Percentiles rank a stretch among this genome's conserved stretches.
Conservation (phyloP, 2,888 invertebrate species). For the Neoaliturus tenellus region DNA sequence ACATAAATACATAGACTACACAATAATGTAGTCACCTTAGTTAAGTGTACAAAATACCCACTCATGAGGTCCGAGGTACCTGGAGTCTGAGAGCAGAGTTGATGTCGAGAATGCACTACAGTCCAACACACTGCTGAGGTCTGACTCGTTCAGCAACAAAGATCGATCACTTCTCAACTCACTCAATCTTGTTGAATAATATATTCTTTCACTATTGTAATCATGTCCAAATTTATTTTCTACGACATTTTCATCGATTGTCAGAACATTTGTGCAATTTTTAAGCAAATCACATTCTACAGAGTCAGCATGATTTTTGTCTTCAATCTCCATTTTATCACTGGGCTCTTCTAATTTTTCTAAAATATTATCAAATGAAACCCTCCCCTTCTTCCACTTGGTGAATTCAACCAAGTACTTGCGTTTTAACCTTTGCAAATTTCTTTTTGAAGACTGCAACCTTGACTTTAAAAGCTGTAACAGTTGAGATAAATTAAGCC, state of each 20-base stretch:
- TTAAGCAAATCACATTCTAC: neutral
- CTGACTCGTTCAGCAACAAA: neutral
- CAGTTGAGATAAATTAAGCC: neutral
- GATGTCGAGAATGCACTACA: slow-evolving; percentile 25
- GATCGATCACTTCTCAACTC: neutral
- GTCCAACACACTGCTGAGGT: neutral
- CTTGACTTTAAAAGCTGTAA: slow-evolving; percentile 28
- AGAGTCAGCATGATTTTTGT: neutral
- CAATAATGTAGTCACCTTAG: too few species aligned
- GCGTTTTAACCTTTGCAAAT: slow-evolving; percentile 11
- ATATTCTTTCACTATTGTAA: neutral
- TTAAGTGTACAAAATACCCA: too few species aligned
- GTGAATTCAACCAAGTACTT: slow-evolving; percentile 33
- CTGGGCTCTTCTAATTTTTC: neutral
- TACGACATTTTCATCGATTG: neutral
- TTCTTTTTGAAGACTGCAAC: neutral
- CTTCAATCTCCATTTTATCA: neutral
- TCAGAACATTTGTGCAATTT: neutral
- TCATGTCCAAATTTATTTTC: neutral
- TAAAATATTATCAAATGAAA: neutral
- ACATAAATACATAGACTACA: too few species aligned
- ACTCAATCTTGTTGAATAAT: neutral
- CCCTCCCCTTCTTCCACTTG: slow-evolving; percentile 27
- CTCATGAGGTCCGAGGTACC: too few species aligned
- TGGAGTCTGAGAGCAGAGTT: neutral